Conservation (phyloP, 1,140 invertebrate genomes). For the Drosophila pandora region DNA sequence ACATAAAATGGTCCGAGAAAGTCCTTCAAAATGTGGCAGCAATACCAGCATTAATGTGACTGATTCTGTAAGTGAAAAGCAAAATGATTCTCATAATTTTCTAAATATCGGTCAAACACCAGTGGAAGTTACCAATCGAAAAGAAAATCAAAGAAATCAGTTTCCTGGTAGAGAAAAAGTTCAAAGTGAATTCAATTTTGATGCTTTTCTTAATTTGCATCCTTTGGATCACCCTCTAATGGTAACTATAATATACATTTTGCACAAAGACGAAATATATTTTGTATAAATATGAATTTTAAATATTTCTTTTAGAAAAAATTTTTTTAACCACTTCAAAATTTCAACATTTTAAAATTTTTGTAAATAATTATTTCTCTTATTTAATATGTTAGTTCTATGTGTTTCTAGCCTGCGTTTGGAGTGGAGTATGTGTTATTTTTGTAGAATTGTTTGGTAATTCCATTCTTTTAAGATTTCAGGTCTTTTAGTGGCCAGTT, state of each 20-base stretch:
- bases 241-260: constrained; percentile 74
- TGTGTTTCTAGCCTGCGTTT: no score
- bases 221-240: constrained; percentile 86
- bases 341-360: no score
- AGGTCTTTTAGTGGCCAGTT: no score
- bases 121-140: constrained; percentile 3
- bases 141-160: constrained; percentile 13
- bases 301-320: no score
- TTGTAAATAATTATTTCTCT: no score
- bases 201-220: constrained; percentile 89
- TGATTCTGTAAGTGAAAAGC: constrained; percentile 8
- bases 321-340: no score
- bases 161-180: constrained; percentile 15
- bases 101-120: not conserved
- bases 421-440: no score
- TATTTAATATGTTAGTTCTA: no score
- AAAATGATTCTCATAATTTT: constrained; percentile 8
- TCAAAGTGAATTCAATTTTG: constrained; percentile 84
- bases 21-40: constrained; percentile 37
- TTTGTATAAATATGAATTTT: no score
- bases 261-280: no score
- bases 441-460: no score
- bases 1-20: not conserved
- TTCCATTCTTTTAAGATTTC: no score
- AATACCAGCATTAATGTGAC: constrained; percentile 32